phyloP scores from a whole-genome alignment of 2,888 invertebrate species.

The Andrena hattorfiana region DNA sequence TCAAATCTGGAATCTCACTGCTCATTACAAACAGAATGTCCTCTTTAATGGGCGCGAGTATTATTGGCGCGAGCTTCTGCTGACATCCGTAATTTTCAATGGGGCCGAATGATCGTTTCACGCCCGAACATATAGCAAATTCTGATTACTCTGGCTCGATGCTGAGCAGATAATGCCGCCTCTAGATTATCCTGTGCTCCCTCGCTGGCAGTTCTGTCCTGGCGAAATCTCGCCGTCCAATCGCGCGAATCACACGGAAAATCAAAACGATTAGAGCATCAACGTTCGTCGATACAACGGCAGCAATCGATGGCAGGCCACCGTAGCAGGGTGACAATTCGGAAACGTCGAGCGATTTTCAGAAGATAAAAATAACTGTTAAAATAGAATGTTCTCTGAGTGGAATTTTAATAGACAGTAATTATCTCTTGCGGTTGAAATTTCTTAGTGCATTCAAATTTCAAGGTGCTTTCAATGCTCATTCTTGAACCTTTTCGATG shows the following conservation, averaged over 20 bases:
- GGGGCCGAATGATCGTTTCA: not conserved
- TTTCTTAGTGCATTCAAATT: too few relatives aligned
- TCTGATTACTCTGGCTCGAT: slow-evolving; percentile 19
- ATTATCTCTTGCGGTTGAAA: too few relatives aligned
- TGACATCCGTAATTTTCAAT: slow-evolving; percentile 22
- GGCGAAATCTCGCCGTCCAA: slow-evolving; percentile 18
- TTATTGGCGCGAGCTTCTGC: not conserved
- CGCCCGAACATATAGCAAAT: slow-evolving; percentile 12
- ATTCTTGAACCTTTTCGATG: too few relatives aligned
- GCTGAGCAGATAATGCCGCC: slow-evolving; percentile 24
- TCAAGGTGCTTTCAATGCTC: too few relatives aligned
- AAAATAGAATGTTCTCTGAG: too few relatives aligned
- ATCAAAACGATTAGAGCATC: slow-evolving; percentile 28
- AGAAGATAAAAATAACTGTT: not conserved
- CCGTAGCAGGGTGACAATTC: not conserved
- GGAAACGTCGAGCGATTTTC: not conserved
- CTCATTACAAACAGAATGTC: too few relatives aligned
- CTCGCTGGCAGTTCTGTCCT: slow-evolving; percentile 4
- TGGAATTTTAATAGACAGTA: not conserved
- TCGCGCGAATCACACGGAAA: slow-evolving; percentile 22
- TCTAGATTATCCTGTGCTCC: slow-evolving; percentile 11
- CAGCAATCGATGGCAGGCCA: not conserved
- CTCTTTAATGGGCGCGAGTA: too few relatives aligned
- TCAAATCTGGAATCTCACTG: too few relatives aligned
- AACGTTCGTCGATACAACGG: slow-evolving; percentile 2